Percentiles rank a stretch among this genome's conserved stretches.
Conservation (phyloP, 2,113 vertebrate species). For the Sinosuthora webbiana region DNA sequence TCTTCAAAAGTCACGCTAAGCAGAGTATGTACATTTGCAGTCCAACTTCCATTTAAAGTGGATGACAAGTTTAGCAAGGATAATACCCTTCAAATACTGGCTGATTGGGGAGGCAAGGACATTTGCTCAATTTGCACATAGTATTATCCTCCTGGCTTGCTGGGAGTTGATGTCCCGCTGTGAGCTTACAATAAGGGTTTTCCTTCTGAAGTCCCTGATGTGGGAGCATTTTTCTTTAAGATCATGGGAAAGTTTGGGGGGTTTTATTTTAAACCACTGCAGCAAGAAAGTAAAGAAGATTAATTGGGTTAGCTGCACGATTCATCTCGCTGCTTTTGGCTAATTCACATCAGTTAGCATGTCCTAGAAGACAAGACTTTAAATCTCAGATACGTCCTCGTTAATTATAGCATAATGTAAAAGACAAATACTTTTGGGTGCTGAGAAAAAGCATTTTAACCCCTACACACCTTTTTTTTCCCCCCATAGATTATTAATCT, state of each 20-base stretch:
- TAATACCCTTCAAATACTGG: constrained; percentile 38
- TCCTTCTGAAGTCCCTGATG: not conserved
- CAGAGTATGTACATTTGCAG: not conserved
- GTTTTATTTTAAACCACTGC: constrained; percentile 24
- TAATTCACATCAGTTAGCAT: not conserved
- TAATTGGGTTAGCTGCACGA: not conserved
- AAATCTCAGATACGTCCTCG: not conserved
- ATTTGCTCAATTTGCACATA: constrained; percentile 33
- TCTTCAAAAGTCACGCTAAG: constrained; percentile 14
- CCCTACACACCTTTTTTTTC: no score
- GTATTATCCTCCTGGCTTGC: constrained; percentile 25
- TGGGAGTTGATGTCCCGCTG: not conserved
- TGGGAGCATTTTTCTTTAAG: constrained; percentile 7
- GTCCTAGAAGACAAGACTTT: not conserved
- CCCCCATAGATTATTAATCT: not conserved
- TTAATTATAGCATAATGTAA: not conserved
- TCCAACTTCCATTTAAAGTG: constrained; percentile 34
- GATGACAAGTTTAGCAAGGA: constrained; percentile 45
- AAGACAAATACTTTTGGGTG: not conserved
- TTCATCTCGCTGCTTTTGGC: not conserved
- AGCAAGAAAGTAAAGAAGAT: constrained; percentile 25
- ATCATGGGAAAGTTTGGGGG: constrained; percentile 25
- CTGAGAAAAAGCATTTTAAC: not conserved
- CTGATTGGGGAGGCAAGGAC: constrained; percentile 22
- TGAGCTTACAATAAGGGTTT: constrained; percentile 39